A percentile compares a stretch with the other conserved stretches of the same genome.
phyloP scores from a whole-genome alignment of 92 coral and sea anemone genomes.

The Pocillopora grandis region DNA sequence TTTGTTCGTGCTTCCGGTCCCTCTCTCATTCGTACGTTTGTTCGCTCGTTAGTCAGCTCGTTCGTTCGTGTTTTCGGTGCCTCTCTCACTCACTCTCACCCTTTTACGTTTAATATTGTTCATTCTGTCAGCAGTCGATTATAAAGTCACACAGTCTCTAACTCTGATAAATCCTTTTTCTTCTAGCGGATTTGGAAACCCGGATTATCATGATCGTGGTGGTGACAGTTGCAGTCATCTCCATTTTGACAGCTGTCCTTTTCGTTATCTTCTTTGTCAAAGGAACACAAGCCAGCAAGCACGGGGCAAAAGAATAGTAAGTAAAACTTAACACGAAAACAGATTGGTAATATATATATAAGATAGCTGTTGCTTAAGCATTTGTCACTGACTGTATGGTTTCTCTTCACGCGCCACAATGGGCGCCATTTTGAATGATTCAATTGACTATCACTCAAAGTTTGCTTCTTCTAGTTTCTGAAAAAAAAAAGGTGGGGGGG shows the following conservation, averaged over 20 bases:
- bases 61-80: background rate
- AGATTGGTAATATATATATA: too few relatives aligned
- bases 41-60: background rate
- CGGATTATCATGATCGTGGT: conserved; percentile 22
- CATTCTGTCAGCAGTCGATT: background rate
- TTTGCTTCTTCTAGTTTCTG: too few relatives aligned
- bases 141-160: background rate
- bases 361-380: too few relatives aligned
- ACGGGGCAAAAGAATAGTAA: conserved; percentile 6
- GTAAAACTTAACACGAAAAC: background rate
- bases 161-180: background rate
- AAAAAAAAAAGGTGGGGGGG: too few relatives aligned
- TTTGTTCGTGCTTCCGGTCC: background rate
- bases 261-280: conserved; percentile 38
- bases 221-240: conserved; percentile 17
- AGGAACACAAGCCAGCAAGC: conserved; percentile 28
- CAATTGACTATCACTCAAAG: too few relatives aligned
- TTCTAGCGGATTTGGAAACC: conserved; percentile 12
- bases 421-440: too few relatives aligned
- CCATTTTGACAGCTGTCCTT: conserved; percentile 35
- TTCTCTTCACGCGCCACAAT: too few relatives aligned
- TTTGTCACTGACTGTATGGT: too few relatives aligned
- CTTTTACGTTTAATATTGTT: background rate
- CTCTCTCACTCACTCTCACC: background rate
- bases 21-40: background rate